Base-by-base conservation (phyloP, 2,113 vertebrate genomes). In the Paratilapia polleni region DNA sequence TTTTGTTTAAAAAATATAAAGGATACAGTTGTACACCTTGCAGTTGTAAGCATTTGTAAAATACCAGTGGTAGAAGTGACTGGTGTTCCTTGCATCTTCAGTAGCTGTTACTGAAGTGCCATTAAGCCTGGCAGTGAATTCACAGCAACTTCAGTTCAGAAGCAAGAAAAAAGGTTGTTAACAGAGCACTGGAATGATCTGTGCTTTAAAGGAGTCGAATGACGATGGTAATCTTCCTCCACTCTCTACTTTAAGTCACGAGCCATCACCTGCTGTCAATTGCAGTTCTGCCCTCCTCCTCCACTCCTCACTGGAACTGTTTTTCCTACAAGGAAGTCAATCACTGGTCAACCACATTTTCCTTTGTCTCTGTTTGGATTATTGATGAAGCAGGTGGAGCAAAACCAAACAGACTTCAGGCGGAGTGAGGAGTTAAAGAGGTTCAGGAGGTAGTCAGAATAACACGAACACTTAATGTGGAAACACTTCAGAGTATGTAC, bases 381-480 rank as follows among this genome's bases (percentile, higher is more conserved):
- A 83, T 83, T 89, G 80, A 80, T 83, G 80, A 77, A 73, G 57
- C 36, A 54, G 77, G 64, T 76, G 82, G 70, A 20, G 70, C 2
- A 3, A 70, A 70, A 52, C 43, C 41, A 78, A 47, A n/a, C 58
- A 20, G 59, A 58, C 58, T 31, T 61, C 8, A 58, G 52, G 2
- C 47, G 11, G 24, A 49, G 2, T 70, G 24, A 70, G 24, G 66
- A 11, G 10, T 70, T 38, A 20, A 54, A 76, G 61, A 80, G 61
- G 34, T 43, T 78, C 63, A 28, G 58, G 28, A 26, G 15, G 22
- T 17, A 43, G 0, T 15, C 14, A 31, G 43, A 13, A 24, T 0
- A 49, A 49, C 49, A 49, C 11, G 49, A 9, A 0, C 28, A 5
- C 70, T 36, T 8, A 4, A 31, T 22, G 28, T 74, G 70, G 49